Evolutionary conservation across 2,113 vertebrate genomes (phyloP), one percentile per base, ranked within the genome.

Genomic region (Pollimyrus isidori): DNA sequence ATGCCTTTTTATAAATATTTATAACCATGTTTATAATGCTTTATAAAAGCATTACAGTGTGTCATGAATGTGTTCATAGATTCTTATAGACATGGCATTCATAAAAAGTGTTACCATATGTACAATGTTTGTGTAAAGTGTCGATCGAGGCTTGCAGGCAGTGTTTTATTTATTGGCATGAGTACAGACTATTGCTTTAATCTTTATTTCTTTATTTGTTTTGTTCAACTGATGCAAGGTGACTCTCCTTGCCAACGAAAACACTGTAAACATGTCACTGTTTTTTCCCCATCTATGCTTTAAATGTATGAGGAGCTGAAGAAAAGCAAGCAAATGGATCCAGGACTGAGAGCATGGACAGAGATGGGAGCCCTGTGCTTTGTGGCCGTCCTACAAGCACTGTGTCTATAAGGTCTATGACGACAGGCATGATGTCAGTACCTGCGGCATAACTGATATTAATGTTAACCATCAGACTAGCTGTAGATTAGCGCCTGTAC

Each of bases 401-500:
- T 69, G 91, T 92, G 92, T 50, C 91, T 93, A 91, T 90, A 93
- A 91, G 88, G 92, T 92, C 90, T 86, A 58, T 80, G 56, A 89
- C 94, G 91, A 87, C 89, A 90, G 92, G 93, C 93, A 69, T 90
- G 93, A 91, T 93, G 65, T 91, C 90, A 42, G 86, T 91, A 92
- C 90, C 92, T 95, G 93, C 93, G 92, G 92, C 91, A 94, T 95
- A 94, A 94, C 92, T 95, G 95, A 95, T 95, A 96, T 95, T 95
- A 95, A 95, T 94, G 95, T 96, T 96, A 96, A 95, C 95, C 96
- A 96, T 97, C 96, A 95, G 92, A 92, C 97, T 97, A 98, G 98
- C 95, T 98, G 96, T 98, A 97, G 97, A 97, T 98, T 89, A 97
- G 97, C 95, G 94, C 96, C 96, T 97, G 97, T 98, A 97, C 96